Base-by-base conservation (phyloP, 2,113 vertebrate genomes). In the Proterorhinus semilunaris region DNA sequence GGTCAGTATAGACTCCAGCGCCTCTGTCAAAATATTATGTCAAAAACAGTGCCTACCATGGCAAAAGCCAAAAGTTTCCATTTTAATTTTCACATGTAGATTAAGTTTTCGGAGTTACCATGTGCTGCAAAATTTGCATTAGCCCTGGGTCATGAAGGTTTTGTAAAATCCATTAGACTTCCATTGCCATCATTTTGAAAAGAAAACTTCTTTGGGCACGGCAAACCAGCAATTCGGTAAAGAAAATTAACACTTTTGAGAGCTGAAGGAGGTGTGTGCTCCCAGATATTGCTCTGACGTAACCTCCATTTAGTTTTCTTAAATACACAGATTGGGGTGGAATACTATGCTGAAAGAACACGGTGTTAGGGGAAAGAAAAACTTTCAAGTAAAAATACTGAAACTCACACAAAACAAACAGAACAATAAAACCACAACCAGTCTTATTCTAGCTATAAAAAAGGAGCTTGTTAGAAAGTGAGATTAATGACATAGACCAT, bases 61-160 rank as follows among this genome's bases (percentile, higher is more conserved):
- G 52, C 7, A 69, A 44, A 17, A 47, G 64, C 27, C 21, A 21
- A 70, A 70, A 75, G 71, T 65, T 70, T 8, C 62, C 66, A 74
- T 76, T 82, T 66, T 54, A 17, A 69, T 80, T 83, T 84, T 54
- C 57, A 48, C 72, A 82, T 75, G 82, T 80, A 70, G 79, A 90
- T 84, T 65, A 75, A 62, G 78, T 75, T 67, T 68, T 64, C 36
- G 0, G 15, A 46, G 59, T 68, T 45, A 46, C 59, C 16, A 69
- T 49, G 72, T 16, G 74, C 79, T 64, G 73, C 76, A 62, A 76
- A 66, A 71, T 76, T 64, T 80, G 64, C 66, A 85, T 85, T 85
- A 87, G 68, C 66, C 54, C 9, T 4, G 8, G 79, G 79, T 83
- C 83, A 76, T 64, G 15, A 17, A 48, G 73, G 66, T 71, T 83